A percentile compares a stretch with the other conserved stretches of the same genome.
Evolutionary conservation across 2,888 invertebrate species (phyloP).

Genomic region (Byasa hedistus): DNA sequence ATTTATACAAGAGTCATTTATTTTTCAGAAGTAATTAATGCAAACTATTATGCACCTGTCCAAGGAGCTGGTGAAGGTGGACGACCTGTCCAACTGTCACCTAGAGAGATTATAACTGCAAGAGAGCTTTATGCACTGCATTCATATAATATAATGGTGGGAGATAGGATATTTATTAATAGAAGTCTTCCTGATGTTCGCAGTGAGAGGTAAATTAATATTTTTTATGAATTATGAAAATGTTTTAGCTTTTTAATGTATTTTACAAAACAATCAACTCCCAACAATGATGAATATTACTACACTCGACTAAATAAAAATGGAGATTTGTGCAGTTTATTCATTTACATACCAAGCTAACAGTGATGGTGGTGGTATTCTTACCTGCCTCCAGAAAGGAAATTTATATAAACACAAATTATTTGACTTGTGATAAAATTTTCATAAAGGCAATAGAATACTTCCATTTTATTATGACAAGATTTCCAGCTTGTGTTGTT

Average conservation of each 20-base stretch:
- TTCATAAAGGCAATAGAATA: too few species aligned
- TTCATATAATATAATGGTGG: constrained; percentile 92
- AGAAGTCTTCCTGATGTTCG: constrained; percentile 91
- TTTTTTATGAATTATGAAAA: constrained; percentile 2
- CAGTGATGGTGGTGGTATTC: too few species aligned
- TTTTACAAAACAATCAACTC: too few species aligned
- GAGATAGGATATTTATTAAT: constrained; percentile 92
- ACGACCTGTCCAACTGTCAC: constrained; percentile 87
- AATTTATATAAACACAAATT: too few species aligned
- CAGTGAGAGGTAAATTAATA: constrained; percentile 83
- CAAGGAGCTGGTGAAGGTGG: constrained; percentile 89
- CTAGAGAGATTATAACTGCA: constrained; percentile 87
- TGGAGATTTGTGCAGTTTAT: too few species aligned
- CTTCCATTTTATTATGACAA: too few species aligned
- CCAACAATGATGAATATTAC: too few species aligned
- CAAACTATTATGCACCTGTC: constrained; percentile 88
- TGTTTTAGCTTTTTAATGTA: constrained; percentile 10
- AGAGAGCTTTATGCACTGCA: constrained; percentile 90
- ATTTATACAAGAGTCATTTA: not conserved
- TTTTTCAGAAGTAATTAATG: constrained; percentile 83
- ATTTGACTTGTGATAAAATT: too few species aligned
- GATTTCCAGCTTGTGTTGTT: too few species aligned
- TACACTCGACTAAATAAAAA: too few species aligned
- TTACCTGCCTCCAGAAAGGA: too few species aligned
- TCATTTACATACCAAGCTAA: too few species aligned